Conservation (phyloP, 2,888 invertebrate genomes). For the Leptopterna dolabrata region DNA sequence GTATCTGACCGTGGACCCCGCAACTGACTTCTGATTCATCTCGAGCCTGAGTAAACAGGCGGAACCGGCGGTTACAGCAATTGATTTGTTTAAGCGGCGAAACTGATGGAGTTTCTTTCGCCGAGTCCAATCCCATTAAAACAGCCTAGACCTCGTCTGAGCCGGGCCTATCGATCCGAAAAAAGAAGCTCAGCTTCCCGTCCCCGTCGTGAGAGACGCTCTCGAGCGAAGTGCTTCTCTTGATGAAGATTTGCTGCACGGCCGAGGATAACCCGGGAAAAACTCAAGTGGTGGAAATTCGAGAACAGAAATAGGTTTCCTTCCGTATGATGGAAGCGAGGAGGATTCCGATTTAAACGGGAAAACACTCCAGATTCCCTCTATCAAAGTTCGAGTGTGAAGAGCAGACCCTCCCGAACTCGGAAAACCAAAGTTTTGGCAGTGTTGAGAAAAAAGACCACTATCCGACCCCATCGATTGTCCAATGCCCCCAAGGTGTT, state of each 20-base stretch:
- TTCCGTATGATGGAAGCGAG: neutral
- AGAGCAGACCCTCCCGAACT: neutral
- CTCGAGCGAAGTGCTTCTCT: constrained; percentile 5
- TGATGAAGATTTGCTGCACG: constrained; percentile 19
- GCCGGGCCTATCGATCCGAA: neutral
- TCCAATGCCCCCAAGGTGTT: constrained; percentile 9
- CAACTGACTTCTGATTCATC: neutral
- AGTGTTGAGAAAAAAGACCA: neutral
- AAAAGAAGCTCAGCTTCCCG: neutral
- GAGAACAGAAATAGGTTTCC: neutral
- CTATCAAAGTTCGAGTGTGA: constrained; percentile 14
- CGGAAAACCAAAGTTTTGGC: constrained; percentile 2
- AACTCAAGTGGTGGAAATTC: constrained; percentile 7
- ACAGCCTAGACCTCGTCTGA: neutral
- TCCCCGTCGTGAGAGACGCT: neutral
- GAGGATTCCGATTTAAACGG: neutral
- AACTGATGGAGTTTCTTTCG: neutral
- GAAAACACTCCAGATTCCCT: constrained; percentile 17
- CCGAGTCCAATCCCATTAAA: neutral
- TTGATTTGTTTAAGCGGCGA: neutral
- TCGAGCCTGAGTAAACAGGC: neutral
- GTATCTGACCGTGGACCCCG: no score
- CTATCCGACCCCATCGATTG: constrained; percentile 7
- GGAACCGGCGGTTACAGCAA: neutral
- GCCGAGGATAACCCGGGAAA: neutral